Percentiles rank a stretch among this genome's conserved stretches.
phyloP scores from a whole-genome alignment of 1,140 invertebrate species.

The Cepaea nemoralis region DNA sequence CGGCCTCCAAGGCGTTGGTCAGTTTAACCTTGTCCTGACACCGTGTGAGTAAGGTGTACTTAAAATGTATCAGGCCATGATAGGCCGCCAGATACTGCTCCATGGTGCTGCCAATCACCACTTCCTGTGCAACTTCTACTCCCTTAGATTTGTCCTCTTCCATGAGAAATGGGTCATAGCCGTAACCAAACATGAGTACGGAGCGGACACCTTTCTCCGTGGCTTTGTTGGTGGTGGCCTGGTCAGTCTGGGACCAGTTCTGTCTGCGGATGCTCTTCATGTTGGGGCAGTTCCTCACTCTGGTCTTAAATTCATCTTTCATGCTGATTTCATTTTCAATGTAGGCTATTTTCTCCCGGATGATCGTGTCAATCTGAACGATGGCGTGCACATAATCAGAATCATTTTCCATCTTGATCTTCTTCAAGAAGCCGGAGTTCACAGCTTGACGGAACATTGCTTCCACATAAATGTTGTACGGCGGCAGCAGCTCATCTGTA shows the following conservation, averaged over 20 bases:
- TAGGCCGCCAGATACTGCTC: conserved; percentile 26
- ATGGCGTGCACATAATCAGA: conserved; percentile 7
- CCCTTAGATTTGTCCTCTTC: conserved; percentile 35
- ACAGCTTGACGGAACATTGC: conserved; percentile 17
- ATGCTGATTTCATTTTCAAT: conserved; percentile 23
- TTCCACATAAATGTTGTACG: conserved; percentile 12
- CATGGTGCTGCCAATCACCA: conserved; percentile 26
- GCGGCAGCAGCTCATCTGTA: background rate
- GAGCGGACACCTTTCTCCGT: conserved; percentile 38
- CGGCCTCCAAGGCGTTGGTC: background rate
- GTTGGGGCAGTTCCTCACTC: conserved; percentile 30
- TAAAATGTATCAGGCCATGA: conserved; percentile 31
- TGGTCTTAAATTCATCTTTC: conserved; percentile 34
- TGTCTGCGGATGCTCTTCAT: conserved; percentile 30
- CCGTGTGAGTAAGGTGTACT: conserved; percentile 12
- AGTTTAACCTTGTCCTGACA: conserved; percentile 35
- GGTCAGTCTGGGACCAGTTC: conserved; percentile 38
- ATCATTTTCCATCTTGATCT: conserved; percentile 12
- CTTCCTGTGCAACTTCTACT: conserved; percentile 33
- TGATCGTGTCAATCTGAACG: background rate
- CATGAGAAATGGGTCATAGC: conserved; percentile 19
- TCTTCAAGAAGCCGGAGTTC: conserved; percentile 8
- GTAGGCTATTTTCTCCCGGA: conserved; percentile 11
- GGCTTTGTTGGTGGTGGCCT: conserved; percentile 19
- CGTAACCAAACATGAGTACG: conserved; percentile 35